Evolutionary conservation across 2,888 invertebrate genomes (phyloP), one percentile per base, ranked within the genome.

Genomic region (Lycia hirtaria): DNA sequence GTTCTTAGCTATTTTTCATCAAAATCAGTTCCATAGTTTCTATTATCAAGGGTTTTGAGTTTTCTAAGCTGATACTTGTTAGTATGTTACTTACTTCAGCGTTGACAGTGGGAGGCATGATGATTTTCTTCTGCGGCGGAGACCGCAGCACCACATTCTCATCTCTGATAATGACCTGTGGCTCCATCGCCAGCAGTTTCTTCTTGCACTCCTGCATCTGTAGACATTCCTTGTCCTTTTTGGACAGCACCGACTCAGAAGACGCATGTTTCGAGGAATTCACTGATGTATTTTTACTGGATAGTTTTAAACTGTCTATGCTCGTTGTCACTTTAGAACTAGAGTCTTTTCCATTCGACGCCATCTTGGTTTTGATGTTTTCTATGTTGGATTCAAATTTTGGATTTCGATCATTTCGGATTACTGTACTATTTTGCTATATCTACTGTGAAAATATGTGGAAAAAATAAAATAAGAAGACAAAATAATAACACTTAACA

Each of bases 171-270:
- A 92, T 90, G 1, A 92, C 86, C 73, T 89, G 92, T 1, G 90
- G 90, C 56, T 92, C 92, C 84, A 91, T 92, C 0, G 86, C 89
- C 52, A 92, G 64, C 17, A 92, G 72, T 32, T 89, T 90, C 74
- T 91, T 92, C 78, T 92, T 92, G 62, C 92, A 92, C 66, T 92
- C 91, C 60, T 91, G 90, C 89, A 91, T 87, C 61, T 91, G 91
- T 0, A 91, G 73, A 41, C 87, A 83, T 62, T 91, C 91, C 51
- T 89, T 91, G 15, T 92, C 92, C 59, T 90, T 92, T 67, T 83
- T 83, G 1, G 92, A 92, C 2, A 91, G 56, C 44, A 92, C 88
- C 0, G 92, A 92, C 58, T 92, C 92, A 0, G 92, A 92, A 0
- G 92, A 92, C 0, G 92, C 92, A 67, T 89, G 91, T 58, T 92